Base-by-base conservation (phyloP, 2,797 vertebrate species). In the Muscicapa striata region DNA sequence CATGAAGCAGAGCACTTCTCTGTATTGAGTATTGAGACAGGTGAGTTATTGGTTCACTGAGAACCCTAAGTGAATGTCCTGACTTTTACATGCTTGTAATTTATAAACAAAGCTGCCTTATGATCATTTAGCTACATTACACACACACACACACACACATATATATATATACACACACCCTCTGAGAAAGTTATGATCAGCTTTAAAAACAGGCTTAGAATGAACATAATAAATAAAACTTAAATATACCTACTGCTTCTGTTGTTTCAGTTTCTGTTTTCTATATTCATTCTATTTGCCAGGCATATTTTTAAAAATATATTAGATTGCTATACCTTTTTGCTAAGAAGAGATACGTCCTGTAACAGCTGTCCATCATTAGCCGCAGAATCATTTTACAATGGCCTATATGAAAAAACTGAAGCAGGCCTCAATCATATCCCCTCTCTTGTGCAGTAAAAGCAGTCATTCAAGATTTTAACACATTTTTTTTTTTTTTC, bases 381-480 rank as follows among this genome's bases (percentile, higher is more conserved):
- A 93, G 52, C 62, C 67, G 68, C 66, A 86, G 73, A 80, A 87
- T 66, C 51, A n/a, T 89, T 86, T 86, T 69, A 89, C 48, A 41
- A 34, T 84, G 77, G 94, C 72, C 87, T 94, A 10, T 62, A 68
- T 5, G 8, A 89, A 78, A 93, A 94, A 82, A 46, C 57, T 93
- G 94, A 93, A 94, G 85, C 74, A 96, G 83, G 75, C 48, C 77
- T 90, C 89, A 88, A 22, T 91, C 83, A 90, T 70, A 43, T 51
- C 40, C 55, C 45, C 54, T 87, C 63, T 82, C 77, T 68, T 64
- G 77, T 81, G 63, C 77, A 88, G 70, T 68, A 92, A 94, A 95
- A 94, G 74, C 34, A 83, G 78, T 41, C 72, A 64, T 90, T 93
- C 74, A 90, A 84, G 67, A 87, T 95, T 95, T 94, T 93, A 87